Evolutionary conservation across 2,888 invertebrate genomes (phyloP), one percentile per base, ranked within the genome.

Genomic region (Altica lythri): DNA sequence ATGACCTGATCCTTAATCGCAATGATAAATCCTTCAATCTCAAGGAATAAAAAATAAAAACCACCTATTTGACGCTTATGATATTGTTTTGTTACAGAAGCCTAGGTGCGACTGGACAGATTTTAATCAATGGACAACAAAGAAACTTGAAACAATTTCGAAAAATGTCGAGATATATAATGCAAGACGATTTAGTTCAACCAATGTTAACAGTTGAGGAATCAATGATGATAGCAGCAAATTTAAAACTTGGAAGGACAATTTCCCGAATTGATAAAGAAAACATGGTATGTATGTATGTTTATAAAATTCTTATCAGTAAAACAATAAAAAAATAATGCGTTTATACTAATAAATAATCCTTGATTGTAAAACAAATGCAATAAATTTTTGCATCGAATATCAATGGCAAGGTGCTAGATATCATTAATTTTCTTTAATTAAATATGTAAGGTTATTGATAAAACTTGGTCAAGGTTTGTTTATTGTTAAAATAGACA

Each of bases 131-230:
- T 75, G 90, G 90, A 0, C 81, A 84, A 63, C 83, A 85, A 0
- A 80, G 95, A 9, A 84, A 94, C 69, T 78, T 91, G 53, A 81
- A 85, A 16, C 80, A 85, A 62, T 96, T 96, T 77, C 82, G 90
- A 35, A 92, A 92, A 78, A 82, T 92, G 77, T 93, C 95, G 0
- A 86, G 95, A 47, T 96, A 96, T 78, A 97, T 97, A 65, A 95
- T 96, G 95, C 97, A 97, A 77, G 86, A 92, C 61, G 92, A 93
- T 70, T 79, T 92, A 1, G 77, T 94, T 12, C 90, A 95, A 72
- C 92, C 91, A 0, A 86, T 89, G 72, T 85, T 96, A 61, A 90
- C 93, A 0, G 93, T 95, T 1, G 79, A 84, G 56, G 97, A 97
- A 73, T 84, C 91, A 4, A 92, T 97, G 91, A 79, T 82, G 65